phyloP scores from a whole-genome alignment of 2,113 vertebrate genomes.

The western clawed frog (Xenopus tropicalis) region UCB_Xtro_10.0 CM004452.2:33773501-33774000 shows the following conservation, averaged over 20 bases:
- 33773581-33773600: too few species aligned
- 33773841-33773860: background rate
- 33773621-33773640: too few species aligned
- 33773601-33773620: too few species aligned
- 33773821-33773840: background rate
- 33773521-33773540: too few species aligned
- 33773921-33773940: background rate
- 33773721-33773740: background rate
- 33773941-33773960: background rate
- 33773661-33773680: background rate
- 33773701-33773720: background rate
- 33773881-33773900: background rate
- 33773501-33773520: too few species aligned
- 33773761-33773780: background rate
- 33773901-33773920: background rate
- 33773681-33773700: background rate
- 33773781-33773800: background rate
- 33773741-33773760: background rate
- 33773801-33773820: background rate
- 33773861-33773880: background rate
- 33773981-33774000: background rate
- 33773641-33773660: background rate
- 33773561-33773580: too few species aligned
- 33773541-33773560: too few species aligned
- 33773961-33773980: background rate